Base-by-base conservation (phyloP, 2,113 vertebrate species). In the Colaptes auratus region DNA sequence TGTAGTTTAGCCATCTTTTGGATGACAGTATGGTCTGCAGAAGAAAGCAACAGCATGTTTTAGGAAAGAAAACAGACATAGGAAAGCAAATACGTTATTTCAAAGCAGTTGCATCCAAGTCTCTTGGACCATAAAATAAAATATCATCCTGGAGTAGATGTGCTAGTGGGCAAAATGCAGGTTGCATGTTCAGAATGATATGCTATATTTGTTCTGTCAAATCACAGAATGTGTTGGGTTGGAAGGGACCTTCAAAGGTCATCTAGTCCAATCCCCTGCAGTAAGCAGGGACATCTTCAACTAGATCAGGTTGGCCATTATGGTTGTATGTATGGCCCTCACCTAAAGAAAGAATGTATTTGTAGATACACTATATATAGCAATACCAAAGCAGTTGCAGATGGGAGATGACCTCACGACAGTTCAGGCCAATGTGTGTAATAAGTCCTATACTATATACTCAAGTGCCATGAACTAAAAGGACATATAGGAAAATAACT, bases 1-100 rank as follows among this genome's bases (percentile, higher is more conserved):
- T 86, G 67, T 71, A 89, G 27, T 87, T 89, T 30, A 80, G 72
- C 36, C 74, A 52, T 85, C n/a, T 88, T 92, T 91, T 77, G 48
- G 60, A 44, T 86, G 50, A 76, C 30, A 35, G 60, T 6, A 31
- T 78, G 52, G 36, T 91, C 56, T 63, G 53, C 4, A 80, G 36
- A 79, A 64, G 71, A 77, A 74, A 72, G 12, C 8, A 81, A 64
- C 21, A 52, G 9, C 13, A 50, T n/a, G 4, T 55, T 74, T 83
- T 53, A 44, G 52, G 75, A 60, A 91, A 80, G 50, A 59, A 92
- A 92, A 58, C 2, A 8, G 23, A 21, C 50, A 31, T 75, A 65
- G 44, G 60, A 65, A 79, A 48, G 23, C 8, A 12, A 16, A 39
- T 9, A 2, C 21, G 33, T 53, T 21, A 64, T 58, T 87, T 83